Evolutionary conservation across 2,113 vertebrate species (phyloP).

Genomic region (Mirounga angustirostris): DNA sequence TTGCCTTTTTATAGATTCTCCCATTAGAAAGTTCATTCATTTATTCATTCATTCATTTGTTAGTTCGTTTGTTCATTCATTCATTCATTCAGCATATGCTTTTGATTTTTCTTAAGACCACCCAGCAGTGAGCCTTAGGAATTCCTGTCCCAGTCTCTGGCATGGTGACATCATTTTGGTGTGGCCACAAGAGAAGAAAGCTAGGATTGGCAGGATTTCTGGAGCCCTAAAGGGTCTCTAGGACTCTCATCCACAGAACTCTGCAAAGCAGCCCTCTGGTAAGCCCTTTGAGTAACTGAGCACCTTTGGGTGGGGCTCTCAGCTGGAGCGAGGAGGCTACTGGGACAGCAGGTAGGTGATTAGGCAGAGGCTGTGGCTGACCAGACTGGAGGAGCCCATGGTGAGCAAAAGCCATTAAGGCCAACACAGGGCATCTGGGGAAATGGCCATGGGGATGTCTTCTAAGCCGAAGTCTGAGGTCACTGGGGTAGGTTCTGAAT

Average conservation of each 20-base stretch:
- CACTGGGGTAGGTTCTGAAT: not conserved
- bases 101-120: conserved; percentile 20
- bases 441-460: not conserved
- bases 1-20: not conserved
- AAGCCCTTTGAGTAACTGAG: not conserved
- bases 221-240: not conserved
- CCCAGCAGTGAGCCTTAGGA: not conserved
- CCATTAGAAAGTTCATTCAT: not conserved
- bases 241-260: not conserved
- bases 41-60: not conserved
- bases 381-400: not conserved
- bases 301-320: not conserved
- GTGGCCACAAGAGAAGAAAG: not conserved
- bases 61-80: not conserved
- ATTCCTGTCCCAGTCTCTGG: not conserved
- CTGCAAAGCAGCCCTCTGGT: not conserved
- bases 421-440: not conserved
- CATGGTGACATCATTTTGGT: not conserved
- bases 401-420: not conserved
- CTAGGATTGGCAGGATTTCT: not conserved
- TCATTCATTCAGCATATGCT: not conserved
- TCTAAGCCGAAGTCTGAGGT: not conserved
- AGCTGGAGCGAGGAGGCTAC: not conserved
- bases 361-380: not conserved
- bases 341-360: not conserved